Evolutionary conservation across 1,140 invertebrate species (phyloP).

Genomic region (Vanessa tameamea): DNA sequence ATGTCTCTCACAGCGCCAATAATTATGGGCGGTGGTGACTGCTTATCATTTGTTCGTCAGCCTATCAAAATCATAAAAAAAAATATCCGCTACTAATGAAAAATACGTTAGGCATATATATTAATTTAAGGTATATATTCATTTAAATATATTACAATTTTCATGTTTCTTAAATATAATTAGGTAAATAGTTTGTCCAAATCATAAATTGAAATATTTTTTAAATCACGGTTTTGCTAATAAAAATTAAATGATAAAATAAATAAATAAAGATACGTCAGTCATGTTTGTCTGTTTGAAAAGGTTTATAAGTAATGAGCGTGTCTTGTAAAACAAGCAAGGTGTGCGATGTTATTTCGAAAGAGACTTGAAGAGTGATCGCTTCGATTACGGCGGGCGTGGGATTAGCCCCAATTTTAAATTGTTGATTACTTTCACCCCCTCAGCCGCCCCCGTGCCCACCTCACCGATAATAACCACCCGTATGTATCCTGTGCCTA

Average conservation of each 20-base stretch:
- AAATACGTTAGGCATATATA: no score
- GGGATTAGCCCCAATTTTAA: slow-evolving; percentile 74
- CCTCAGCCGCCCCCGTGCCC: neutral
- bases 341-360: slow-evolving; percentile 27
- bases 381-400: slow-evolving; percentile 55
- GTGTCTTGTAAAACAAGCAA: neutral
- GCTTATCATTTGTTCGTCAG: no score
- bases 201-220: no score
- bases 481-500: slow-evolving; percentile 3
- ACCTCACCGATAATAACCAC: neutral
- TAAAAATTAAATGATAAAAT: neutral
- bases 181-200: no score
- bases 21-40: no score
- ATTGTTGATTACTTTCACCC: slow-evolving; percentile 69
- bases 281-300: neutral
- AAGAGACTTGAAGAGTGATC: slow-evolving; percentile 57
- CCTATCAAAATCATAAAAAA: no score
- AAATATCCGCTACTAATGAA: no score
- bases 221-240: neutral
- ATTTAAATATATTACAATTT: no score
- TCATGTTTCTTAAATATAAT: no score
- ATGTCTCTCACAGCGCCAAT: no score
- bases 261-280: neutral
- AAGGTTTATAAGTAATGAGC: neutral
- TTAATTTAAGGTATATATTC: no score